Percentiles rank a stretch among this genome's conserved stretches.
phyloP scores from a whole-genome alignment of 1,140 invertebrate species.

The Ips nitidus region DNA sequence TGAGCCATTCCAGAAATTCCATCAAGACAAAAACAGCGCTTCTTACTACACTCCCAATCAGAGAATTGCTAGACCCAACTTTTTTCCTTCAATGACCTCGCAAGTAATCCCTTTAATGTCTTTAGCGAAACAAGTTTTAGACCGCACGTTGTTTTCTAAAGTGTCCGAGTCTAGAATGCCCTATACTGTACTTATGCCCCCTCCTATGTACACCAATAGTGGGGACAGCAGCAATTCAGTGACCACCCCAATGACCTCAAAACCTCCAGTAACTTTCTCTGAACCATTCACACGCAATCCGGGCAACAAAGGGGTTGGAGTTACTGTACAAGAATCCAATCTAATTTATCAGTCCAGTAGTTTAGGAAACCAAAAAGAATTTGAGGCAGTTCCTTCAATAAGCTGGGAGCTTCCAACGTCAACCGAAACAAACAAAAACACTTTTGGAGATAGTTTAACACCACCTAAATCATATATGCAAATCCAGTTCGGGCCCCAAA shows the following conservation, averaged over 20 bases:
- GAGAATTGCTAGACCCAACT: constrained; percentile 43
- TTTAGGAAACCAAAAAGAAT: constrained; percentile 51
- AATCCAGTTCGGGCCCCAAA: constrained; percentile 37
- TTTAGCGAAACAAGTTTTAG: constrained; percentile 53
- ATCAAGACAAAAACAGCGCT: constrained; percentile 53
- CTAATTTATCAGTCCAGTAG: constrained; percentile 64
- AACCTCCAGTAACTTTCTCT: neutral
- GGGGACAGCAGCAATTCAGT: constrained; percentile 41
- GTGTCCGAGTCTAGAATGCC: constrained; percentile 56
- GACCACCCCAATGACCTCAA: constrained; percentile 2
- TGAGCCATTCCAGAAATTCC: constrained; percentile 57
- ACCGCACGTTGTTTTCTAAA: constrained; percentile 50
- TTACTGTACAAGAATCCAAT: constrained; percentile 62
- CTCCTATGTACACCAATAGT: constrained; percentile 56
- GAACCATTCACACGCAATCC: neutral
- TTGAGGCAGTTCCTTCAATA: constrained; percentile 45
- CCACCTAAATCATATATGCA: constrained; percentile 37
- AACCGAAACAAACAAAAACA: constrained; percentile 21
- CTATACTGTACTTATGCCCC: constrained; percentile 68
- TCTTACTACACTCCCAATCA: constrained; percentile 47
- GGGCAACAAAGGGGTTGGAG: constrained; percentile 30
- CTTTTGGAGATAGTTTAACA: constrained; percentile 5
- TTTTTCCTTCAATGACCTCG: constrained; percentile 37
- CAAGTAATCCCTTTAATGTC: constrained; percentile 48
- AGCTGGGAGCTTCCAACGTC: constrained; percentile 50